A percentile compares a stretch with the other conserved stretches of the same genome.
phyloP scores from a whole-genome alignment of 2,113 vertebrate genomes.

The Rhizomys pruinosus region DNA sequence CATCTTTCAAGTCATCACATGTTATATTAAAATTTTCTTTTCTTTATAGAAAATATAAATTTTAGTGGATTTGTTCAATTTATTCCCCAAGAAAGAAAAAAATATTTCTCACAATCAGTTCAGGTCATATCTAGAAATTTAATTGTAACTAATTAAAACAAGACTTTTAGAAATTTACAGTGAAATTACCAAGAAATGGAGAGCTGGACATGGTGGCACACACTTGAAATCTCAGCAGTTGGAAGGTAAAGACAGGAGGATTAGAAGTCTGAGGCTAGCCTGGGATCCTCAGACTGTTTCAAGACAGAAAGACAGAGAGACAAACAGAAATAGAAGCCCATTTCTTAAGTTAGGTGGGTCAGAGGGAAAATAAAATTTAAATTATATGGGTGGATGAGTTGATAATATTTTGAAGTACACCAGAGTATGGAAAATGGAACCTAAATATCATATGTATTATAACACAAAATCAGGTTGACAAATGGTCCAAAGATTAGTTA shows the following conservation, averaged over 20 bases:
- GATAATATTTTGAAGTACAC: slow-evolving; percentile 12
- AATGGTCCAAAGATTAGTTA: background rate
- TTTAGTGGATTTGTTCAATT: slow-evolving; percentile 49
- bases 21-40: slow-evolving; percentile 94
- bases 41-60: slow-evolving; percentile 83
- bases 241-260: background rate
- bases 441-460: background rate
- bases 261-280: background rate
- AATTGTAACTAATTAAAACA: background rate
- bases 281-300: background rate
- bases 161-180: background rate
- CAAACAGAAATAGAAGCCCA: background rate
- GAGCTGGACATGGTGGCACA: background rate
- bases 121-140: slow-evolving; percentile 25
- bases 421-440: background rate
- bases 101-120: slow-evolving; percentile 3
- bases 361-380: background rate
- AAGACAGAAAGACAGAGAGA: background rate
- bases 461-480: background rate
- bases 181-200: slow-evolving; percentile 2
- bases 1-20: slow-evolving; percentile 94
- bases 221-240: background rate
- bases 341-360: slow-evolving; percentile 2
- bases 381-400: background rate
- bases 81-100: background rate